Percentiles rank a stretch among this genome's conserved stretches.
Evolutionary conservation across 2,888 invertebrate genomes (phyloP).

Genomic region (Neria commutata): DNA sequence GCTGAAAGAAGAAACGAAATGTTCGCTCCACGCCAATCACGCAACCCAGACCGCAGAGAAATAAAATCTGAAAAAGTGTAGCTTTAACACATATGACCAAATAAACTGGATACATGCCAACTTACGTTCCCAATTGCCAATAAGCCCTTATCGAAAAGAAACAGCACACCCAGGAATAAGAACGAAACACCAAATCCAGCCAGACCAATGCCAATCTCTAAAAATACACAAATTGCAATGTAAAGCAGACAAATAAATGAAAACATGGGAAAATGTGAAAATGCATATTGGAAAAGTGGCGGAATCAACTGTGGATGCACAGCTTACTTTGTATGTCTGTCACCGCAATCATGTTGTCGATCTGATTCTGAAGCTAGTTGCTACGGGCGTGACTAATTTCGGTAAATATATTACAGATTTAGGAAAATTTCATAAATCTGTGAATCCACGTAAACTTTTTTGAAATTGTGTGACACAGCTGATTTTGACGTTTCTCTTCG

Average conservation of each 20-base stretch:
- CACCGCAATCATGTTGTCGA: conserved; percentile 76
- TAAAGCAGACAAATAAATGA: conserved; percentile 12
- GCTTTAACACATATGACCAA: too few species aligned
- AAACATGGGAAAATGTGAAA: too few species aligned
- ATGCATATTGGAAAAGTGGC: too few species aligned
- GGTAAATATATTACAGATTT: conserved; percentile 5
- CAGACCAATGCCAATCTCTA: conserved; percentile 96
- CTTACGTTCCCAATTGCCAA: conserved; percentile 99
- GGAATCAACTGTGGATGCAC: too few species aligned
- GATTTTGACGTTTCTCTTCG: conserved; percentile 25
- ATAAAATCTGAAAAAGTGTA: conserved; percentile 82
- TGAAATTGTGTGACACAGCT: conserved; percentile 31
- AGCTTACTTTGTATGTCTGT: conserved; percentile 83
- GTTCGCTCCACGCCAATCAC: conserved; percentile 96
- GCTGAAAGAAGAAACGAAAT: conserved; percentile 96
- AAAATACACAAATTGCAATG: conserved; percentile 54
- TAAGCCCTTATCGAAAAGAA: conserved; percentile 95
- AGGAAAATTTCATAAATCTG: conserved; percentile 11
- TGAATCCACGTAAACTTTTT: conserved; percentile 45
- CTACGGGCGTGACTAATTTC: background rate
- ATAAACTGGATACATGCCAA: too few species aligned
- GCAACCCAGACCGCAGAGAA: conserved; percentile 92
- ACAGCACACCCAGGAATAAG: conserved; percentile 88
- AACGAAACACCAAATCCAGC: conserved; percentile 96
- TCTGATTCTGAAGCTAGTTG: too few species aligned